Evolutionary conservation across 2,888 invertebrate species (phyloP).

Genomic region (Ormyrus pomaceus): DNA sequence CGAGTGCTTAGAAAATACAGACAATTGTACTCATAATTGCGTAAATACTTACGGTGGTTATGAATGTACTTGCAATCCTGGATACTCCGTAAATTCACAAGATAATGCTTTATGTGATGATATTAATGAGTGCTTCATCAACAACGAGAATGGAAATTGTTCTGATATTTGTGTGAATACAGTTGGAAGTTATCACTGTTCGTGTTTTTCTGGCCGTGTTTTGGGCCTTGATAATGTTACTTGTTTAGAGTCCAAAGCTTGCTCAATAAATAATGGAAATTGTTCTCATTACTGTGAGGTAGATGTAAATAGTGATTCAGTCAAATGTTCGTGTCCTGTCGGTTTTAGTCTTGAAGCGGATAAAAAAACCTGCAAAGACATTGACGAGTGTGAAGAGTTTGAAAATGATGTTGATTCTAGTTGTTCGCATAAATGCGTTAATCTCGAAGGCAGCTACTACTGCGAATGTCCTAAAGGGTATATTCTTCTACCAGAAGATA

Average conservation of each 20-base stretch:
- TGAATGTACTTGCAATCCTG: constrained; percentile 77
- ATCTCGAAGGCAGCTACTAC: constrained; percentile 77
- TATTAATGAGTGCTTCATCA: constrained; percentile 75
- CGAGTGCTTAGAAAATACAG: constrained; percentile 70
- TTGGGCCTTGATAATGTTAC: constrained; percentile 65
- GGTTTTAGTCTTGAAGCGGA: constrained; percentile 74
- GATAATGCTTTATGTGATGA: constrained; percentile 73
- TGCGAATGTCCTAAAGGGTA: constrained; percentile 78
- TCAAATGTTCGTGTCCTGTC: constrained; percentile 78
- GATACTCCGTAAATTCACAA: constrained; percentile 70
- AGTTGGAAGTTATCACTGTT: constrained; percentile 75
- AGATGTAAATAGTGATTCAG: constrained; percentile 71
- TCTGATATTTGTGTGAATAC: constrained; percentile 76
- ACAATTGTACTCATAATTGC: constrained; percentile 75
- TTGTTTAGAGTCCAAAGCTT: constrained; percentile 67
- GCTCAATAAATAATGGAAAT: constrained; percentile 68
- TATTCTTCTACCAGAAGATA: constrained; percentile 70
- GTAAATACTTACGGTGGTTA: constrained; percentile 76
- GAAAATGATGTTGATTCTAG: constrained; percentile 71
- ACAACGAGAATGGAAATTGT: constrained; percentile 76
- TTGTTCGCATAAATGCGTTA: constrained; percentile 76
- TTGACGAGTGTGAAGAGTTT: constrained; percentile 72
- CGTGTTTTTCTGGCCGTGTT: constrained; percentile 73
- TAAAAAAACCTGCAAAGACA: constrained; percentile 70
- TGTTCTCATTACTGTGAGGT: constrained; percentile 77